phyloP scores from a whole-genome alignment of 2,797 vertebrate genomes.

The Chiroxiphia lanceolata region DNA sequence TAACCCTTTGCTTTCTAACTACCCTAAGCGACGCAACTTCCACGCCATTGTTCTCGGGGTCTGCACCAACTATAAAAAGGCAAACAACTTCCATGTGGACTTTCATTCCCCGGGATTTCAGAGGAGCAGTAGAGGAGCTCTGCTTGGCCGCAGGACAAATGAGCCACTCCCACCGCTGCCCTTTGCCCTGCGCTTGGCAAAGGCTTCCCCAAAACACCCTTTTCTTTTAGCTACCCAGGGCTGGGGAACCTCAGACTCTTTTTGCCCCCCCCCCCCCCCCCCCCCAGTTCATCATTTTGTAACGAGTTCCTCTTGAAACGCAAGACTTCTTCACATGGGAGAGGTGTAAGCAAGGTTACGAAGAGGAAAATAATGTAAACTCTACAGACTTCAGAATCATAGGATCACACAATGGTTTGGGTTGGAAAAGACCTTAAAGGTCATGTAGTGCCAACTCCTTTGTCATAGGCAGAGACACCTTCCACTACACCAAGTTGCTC shows the following conservation, averaged over 20 bases:
- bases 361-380: neutral
- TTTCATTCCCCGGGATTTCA: neutral
- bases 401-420: neutral
- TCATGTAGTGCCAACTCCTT: neutral
- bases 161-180: accelerated
- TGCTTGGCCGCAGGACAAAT: neutral
- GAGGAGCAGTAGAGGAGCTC: neutral
- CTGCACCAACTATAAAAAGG: neutral
- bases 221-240: neutral
- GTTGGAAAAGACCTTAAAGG: neutral
- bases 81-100: neutral
- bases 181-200: neutral
- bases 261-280: too few relatives aligned
- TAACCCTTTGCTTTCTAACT: neutral
- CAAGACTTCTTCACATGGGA: neutral
- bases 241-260: neutral
- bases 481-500: neutral
- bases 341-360: neutral
- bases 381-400: neutral
- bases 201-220: neutral
- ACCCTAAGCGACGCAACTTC: neutral
- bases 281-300: accelerated
- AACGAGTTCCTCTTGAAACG: neutral
- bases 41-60: neutral
- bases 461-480: neutral